phyloP scores from a whole-genome alignment of 2,797 vertebrate genomes.

The Novumbra hubbsi region DNA sequence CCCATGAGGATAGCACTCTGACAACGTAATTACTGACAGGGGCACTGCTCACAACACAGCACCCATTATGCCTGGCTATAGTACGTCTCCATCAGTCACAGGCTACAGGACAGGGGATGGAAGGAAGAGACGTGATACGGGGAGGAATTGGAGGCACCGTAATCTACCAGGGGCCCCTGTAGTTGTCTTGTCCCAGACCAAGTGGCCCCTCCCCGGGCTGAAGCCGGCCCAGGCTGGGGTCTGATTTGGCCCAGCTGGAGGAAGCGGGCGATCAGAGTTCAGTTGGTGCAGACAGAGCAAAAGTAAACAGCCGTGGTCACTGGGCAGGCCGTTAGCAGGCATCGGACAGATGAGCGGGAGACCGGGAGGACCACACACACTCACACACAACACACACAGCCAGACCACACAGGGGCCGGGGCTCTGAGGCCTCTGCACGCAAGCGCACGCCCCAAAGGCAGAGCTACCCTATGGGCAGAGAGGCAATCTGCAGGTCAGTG shows the following conservation, averaged over 20 bases:
- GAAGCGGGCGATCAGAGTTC: constrained; percentile 90
- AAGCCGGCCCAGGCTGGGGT: constrained; percentile 70
- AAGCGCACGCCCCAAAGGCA: constrained; percentile 73
- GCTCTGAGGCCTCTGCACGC: constrained; percentile 80
- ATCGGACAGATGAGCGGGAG: constrained; percentile 94
- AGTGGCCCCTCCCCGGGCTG: constrained; percentile 62
- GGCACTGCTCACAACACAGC: constrained; percentile 49
- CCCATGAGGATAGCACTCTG: constrained; percentile 61
- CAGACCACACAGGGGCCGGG: constrained; percentile 74
- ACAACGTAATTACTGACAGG: constrained; percentile 71
- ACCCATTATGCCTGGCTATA: constrained; percentile 53
- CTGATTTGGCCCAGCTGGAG: constrained; percentile 98
- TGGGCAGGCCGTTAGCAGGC: constrained; percentile 96
- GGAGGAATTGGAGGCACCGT: constrained; percentile 56
- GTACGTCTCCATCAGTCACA: constrained; percentile 40
- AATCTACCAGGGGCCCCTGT: constrained; percentile 57
- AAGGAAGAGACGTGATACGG: constrained; percentile 43
- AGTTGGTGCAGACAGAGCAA: constrained; percentile 97
- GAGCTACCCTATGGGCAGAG: constrained; percentile 67
- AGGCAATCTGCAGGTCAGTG: constrained; percentile 63
- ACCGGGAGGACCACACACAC: constrained; percentile 75
- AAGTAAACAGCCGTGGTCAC: constrained; percentile 99
- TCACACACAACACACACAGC: constrained; percentile 42
- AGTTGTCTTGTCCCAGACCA: constrained; percentile 61
- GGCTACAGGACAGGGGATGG: constrained; percentile 43